A percentile compares a stretch with the other conserved stretches of the same genome.
Evolutionary conservation across 92 coral and sea anemone genomes (phyloP).

Genomic region (Phenganax marumi): DNA sequence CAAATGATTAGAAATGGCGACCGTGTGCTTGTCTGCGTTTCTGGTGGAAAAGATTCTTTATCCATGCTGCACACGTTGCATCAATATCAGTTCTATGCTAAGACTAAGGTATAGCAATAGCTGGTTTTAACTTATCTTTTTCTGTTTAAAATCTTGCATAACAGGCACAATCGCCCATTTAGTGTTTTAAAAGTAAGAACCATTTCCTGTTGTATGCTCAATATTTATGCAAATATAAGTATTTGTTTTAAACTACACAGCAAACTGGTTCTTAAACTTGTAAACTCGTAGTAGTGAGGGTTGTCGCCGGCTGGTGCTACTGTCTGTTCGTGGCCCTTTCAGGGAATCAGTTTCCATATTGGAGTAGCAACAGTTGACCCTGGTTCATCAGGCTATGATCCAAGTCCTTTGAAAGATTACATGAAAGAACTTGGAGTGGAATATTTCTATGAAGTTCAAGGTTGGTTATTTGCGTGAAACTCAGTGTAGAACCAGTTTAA

Average conservation of each 20-base stretch:
- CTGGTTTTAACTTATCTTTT: background rate
- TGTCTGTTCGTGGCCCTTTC: background rate
- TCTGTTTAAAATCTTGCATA: background rate
- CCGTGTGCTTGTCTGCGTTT: constrained; percentile 84
- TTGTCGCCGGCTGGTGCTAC: background rate
- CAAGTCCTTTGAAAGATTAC: constrained; percentile 90
- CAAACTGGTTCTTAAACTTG: background rate
- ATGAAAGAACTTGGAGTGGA: constrained; percentile 84
- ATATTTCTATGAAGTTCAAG: constrained; percentile 97
- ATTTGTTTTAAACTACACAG: too few species aligned
- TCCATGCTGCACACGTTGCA: constrained; percentile 83
- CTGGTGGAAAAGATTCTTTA: constrained; percentile 96
- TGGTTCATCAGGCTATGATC: constrained; percentile 94
- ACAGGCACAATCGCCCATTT: background rate
- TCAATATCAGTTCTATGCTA: constrained; percentile 82
- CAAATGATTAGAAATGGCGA: constrained; percentile 89
- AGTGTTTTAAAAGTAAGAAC: too few species aligned
- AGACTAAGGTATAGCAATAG: constrained; percentile 67
- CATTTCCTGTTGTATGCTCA: too few species aligned
- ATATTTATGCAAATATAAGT: too few species aligned
- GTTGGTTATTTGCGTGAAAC: constrained; percentile 27
- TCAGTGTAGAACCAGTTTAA: too few species aligned
- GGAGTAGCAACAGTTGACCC: constrained; percentile 99
- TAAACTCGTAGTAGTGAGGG: too few species aligned
- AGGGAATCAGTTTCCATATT: constrained; percentile 81